phyloP scores from a whole-genome alignment of 1,140 invertebrate species.

The Halotydeus destructor region DNA sequence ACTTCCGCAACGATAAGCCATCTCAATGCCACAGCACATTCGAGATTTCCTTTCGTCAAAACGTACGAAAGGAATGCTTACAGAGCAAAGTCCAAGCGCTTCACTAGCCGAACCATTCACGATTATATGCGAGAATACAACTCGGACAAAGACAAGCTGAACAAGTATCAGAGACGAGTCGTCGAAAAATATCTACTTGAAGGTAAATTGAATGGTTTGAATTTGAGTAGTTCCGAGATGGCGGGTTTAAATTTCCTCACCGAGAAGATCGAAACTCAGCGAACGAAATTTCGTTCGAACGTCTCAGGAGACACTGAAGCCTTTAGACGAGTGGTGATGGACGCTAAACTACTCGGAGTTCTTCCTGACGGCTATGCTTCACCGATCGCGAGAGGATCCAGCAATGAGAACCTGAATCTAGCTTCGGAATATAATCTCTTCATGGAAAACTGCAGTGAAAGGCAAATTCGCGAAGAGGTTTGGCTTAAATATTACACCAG shows the following conservation, averaged over 20 bases:
- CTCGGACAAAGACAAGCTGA: conserved; percentile 29
- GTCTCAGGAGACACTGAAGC: conserved; percentile 30
- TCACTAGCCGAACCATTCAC: conserved; percentile 23
- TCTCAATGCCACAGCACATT: too few relatives aligned
- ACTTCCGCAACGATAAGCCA: too few relatives aligned
- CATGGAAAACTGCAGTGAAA: conserved; percentile 58
- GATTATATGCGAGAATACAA: conserved; percentile 27
- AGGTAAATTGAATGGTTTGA: conserved; percentile 53
- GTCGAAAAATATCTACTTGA: conserved; percentile 56
- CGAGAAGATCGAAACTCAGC: conserved; percentile 16
- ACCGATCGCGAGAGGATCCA: conserved; percentile 27
- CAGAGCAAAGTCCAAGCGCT: too few relatives aligned
- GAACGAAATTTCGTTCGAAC: conserved; percentile 9
- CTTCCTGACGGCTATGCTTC: conserved; percentile 48
- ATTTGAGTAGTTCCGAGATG: conserved; percentile 26
- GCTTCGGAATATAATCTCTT: conserved; percentile 43
- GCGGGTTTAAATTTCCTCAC: conserved; percentile 19
- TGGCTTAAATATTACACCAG: conserved; percentile 51
- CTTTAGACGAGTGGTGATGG: conserved; percentile 41
- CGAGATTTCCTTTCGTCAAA: too few relatives aligned
- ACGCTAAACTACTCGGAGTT: conserved; percentile 40
- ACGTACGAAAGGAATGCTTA: too few relatives aligned
- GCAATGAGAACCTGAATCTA: conserved; percentile 40
- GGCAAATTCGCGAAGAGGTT: conserved; percentile 49
- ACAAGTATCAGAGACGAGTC: conserved; percentile 43